Evolutionary conservation across 92 coral and sea anemone species (phyloP).

Genomic region (Hydrozoanthus gracilis): DNA sequence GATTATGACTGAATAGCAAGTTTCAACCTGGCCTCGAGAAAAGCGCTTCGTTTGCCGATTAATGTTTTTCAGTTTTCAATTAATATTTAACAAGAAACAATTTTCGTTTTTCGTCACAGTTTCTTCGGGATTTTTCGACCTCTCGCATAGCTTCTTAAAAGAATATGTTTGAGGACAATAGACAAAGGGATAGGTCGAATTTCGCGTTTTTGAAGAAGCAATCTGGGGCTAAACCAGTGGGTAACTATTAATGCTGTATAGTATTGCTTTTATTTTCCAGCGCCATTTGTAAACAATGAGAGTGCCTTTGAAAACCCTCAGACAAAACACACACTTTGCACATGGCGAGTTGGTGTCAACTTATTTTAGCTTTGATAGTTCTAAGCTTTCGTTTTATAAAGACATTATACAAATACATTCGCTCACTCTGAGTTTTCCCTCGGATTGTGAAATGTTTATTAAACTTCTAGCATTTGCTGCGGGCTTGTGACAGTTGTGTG

Average conservation of each 20-base stretch:
- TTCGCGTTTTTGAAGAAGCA: not conserved
- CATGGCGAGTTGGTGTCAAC: not conserved
- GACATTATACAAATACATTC: not conserved
- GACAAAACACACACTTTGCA: constrained; percentile 24
- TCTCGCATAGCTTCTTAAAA: no score
- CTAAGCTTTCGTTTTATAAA: not conserved
- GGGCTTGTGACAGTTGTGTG: no score
- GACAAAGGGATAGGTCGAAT: not conserved
- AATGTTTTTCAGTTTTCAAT: constrained; percentile 7
- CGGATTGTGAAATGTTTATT: constrained; percentile 10
- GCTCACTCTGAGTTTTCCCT: not conserved
- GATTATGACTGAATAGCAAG: no score
- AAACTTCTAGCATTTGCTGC: not conserved
- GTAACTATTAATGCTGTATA: not conserved
- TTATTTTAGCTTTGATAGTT: no score
- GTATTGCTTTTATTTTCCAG: not conserved
- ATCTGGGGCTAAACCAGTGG: not conserved
- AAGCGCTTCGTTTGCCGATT: not conserved
- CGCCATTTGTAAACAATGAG: not conserved
- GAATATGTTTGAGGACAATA: no score
- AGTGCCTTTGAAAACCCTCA: not conserved
- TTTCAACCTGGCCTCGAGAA: no score
- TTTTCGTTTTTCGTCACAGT: not conserved
- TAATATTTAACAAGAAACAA: constrained; percentile 24
- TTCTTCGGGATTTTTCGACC: not conserved